A percentile compares a stretch with the other conserved stretches of the same genome.
phyloP scores from a whole-genome alignment of 64 coral and sea anemone species.

The Catalaphyllia jardinei region DNA sequence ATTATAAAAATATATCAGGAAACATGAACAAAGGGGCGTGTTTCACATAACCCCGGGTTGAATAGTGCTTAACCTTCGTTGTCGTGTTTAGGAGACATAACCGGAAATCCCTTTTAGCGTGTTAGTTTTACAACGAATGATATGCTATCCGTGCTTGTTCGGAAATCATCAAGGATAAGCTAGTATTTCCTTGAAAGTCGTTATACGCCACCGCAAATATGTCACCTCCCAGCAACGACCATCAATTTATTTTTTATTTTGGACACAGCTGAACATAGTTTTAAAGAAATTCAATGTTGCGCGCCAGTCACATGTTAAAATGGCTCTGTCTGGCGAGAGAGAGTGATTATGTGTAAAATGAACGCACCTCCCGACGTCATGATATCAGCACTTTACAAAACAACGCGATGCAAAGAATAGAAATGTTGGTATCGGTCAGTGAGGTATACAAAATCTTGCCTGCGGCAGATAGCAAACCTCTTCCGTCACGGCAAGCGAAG shows the following conservation, averaged over 20 bases:
- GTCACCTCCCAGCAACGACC: neutral
- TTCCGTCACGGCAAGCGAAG: no score
- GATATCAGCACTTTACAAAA: no score
- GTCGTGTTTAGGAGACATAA: neutral
- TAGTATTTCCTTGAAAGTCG: neutral
- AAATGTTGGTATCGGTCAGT: no score
- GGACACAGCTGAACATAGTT: neutral
- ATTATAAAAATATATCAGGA: neutral
- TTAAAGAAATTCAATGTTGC: no score
- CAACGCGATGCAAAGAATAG: no score
- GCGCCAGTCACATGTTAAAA: no score
- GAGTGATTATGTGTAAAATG: no score
- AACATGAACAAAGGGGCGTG: neutral
- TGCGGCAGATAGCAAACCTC: no score
- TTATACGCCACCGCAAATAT: neutral
- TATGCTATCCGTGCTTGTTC: neutral
- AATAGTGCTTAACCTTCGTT: neutral
- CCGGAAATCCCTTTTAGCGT: neutral
- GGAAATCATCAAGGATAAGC: neutral
- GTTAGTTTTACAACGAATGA: neutral
- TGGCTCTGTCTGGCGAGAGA: no score
- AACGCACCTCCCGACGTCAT: no score
- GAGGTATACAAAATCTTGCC: no score
- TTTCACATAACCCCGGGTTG: neutral
- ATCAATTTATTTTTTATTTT: neutral